These are phyloP conservation scores for Acleris emargana DNA, from an alignment of 2,888 invertebrate species.

Conservation along the genomic window DNA sequence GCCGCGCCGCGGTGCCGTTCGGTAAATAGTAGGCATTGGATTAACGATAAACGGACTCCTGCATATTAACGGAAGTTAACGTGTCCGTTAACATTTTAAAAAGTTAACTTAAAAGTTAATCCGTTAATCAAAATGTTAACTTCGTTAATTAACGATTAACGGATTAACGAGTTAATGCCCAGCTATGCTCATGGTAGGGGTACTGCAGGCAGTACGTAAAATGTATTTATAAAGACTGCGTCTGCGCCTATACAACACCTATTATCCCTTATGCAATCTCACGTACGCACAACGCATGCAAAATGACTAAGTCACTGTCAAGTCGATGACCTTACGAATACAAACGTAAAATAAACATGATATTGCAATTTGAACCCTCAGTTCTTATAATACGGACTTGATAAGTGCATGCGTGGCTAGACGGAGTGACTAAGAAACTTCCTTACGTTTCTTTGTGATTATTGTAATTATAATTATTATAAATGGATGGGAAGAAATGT, in stretches of 20 bases:
- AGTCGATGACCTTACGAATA: slow-evolving; percentile 33
- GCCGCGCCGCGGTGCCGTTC: too few species aligned
- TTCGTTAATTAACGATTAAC: too few species aligned
- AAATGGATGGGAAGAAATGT: slow-evolving; percentile 15
- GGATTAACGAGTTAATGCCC: too few species aligned
- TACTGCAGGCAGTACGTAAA: too few species aligned
- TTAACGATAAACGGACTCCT: too few species aligned
- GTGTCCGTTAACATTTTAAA: too few species aligned
- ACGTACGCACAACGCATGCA: slow-evolving; percentile 27
- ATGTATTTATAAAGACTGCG: background rate
- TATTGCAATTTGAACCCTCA: slow-evolving; percentile 11
- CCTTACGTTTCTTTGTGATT: slow-evolving; percentile 27
- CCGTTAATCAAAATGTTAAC: too few species aligned
- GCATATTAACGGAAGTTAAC: too few species aligned
- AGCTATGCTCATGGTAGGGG: too few species aligned
- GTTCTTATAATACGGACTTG: background rate
- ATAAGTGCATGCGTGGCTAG: slow-evolving; percentile 3
- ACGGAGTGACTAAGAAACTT: slow-evolving; percentile 19
- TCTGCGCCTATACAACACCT: slow-evolving; percentile 10
- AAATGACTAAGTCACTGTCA: slow-evolving; percentile 36
- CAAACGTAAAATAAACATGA: background rate
- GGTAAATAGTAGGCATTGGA: too few species aligned
- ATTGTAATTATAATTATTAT: slow-evolving; percentile 1
- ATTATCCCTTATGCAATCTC: slow-evolving; percentile 32
- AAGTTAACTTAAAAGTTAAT: too few species aligned